phyloP scores from a whole-genome alignment of 2,888 invertebrate species.

The Sesia bembeciformis region DNA sequence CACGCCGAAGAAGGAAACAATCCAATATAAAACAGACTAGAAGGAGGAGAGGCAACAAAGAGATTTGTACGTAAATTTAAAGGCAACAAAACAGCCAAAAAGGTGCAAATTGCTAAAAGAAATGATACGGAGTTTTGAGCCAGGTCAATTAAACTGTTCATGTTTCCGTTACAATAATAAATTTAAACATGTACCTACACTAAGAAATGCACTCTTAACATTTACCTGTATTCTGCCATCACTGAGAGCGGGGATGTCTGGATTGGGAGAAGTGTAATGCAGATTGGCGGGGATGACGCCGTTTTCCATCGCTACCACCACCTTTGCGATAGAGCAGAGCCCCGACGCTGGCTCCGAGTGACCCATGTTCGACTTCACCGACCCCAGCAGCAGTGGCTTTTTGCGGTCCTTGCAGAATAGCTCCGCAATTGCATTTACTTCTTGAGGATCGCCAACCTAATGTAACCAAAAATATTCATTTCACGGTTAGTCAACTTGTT shows the following conservation, averaged over 20 bases:
- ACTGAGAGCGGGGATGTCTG: conserved; percentile 90
- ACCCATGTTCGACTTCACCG: conserved; percentile 99
- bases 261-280: conserved; percentile 90
- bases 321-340: conserved; percentile 91
- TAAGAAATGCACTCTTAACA: no score
- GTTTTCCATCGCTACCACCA: conserved; percentile 93
- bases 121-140: no score
- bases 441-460: conserved; percentile 96
- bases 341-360: conserved; percentile 97
- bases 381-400: conserved; percentile 90
- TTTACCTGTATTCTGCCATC: conserved; percentile 89
- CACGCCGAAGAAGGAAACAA: no score
- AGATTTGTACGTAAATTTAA: no score
- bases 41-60: no score
- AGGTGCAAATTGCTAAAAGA: no score
- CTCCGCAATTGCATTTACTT: conserved; percentile 94
- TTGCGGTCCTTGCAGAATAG: conserved; percentile 89
- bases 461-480: neutral
- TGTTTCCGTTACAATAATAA: no score
- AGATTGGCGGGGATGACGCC: conserved; percentile 93
- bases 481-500: neutral
- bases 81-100: no score
- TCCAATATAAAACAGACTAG: no score
- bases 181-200: no score
- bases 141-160: no score